Evolutionary conservation across 2,797 vertebrate genomes (phyloP).

Genomic region (Phrynocephalus vlangalii): DNA sequence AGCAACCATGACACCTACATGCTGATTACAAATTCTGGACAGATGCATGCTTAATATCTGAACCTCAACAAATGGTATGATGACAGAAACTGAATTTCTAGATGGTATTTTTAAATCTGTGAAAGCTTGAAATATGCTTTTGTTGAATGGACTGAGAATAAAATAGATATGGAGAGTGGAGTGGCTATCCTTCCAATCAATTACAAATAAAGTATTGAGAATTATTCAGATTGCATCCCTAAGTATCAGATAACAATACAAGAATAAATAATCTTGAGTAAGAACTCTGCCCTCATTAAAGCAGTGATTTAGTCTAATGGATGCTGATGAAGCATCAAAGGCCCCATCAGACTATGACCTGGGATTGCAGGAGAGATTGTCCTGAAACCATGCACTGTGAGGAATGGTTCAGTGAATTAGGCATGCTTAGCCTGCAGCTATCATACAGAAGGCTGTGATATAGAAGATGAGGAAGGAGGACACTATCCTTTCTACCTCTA

Average conservation of each 20-base stretch:
- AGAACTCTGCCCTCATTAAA: too few species aligned
- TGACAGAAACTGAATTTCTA: neutral
- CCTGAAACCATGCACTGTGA: too few species aligned
- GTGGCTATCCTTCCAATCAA: neutral
- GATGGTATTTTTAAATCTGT: neutral
- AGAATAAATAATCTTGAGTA: neutral
- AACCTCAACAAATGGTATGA: neutral
- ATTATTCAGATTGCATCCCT: too few species aligned
- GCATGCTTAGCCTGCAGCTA: too few species aligned
- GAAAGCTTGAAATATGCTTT: conserved; percentile 4
- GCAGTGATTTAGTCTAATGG: too few species aligned
- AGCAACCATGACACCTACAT: neutral
- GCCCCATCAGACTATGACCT: too few species aligned
- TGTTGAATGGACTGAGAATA: neutral
- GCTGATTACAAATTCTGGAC: neutral
- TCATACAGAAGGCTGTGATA: too few species aligned
- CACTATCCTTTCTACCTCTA: too few species aligned
- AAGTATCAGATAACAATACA: neutral
- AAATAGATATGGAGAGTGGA: neutral
- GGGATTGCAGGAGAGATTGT: too few species aligned
- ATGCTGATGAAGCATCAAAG: too few species aligned
- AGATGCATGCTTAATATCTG: neutral
- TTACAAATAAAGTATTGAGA: neutral
- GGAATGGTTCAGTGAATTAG: too few species aligned
- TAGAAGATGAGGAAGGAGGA: too few species aligned